These are phyloP conservation scores for Ennomos erosarius DNA, from an alignment of 2,888 invertebrate genomes.

Conservation along the genomic window DNA sequence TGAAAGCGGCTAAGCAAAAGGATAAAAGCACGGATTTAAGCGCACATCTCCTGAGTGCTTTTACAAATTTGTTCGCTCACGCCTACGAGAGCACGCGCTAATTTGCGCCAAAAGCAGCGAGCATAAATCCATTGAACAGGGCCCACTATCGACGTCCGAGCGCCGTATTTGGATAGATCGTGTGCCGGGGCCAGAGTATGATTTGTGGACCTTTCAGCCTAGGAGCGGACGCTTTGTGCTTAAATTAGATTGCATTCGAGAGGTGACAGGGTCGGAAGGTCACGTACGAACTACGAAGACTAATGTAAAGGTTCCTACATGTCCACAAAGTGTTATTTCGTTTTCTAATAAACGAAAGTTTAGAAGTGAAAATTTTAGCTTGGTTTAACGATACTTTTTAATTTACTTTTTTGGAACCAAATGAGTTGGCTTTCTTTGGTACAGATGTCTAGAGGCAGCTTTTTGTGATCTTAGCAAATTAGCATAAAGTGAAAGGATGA, in stretches of 20 bases:
- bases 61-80: constrained; percentile 74
- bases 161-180: constrained; percentile 76
- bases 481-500: too few species aligned
- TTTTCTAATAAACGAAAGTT: too few species aligned
- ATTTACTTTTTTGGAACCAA: too few species aligned
- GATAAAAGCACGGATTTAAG: constrained; percentile 42
- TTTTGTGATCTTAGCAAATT: too few species aligned
- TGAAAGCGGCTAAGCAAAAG: constrained; percentile 36
- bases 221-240: constrained; percentile 40
- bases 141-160: constrained; percentile 65
- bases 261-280: constrained; percentile 43
- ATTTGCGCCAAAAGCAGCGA: constrained; percentile 77
- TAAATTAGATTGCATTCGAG: constrained; percentile 44
- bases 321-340: not conserved
- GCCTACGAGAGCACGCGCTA: constrained; percentile 75
- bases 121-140: constrained; percentile 77
- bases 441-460: too few species aligned
- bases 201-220: constrained; percentile 62
- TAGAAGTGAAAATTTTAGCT: too few species aligned
- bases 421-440: too few species aligned
- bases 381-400: too few species aligned
- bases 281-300: constrained; percentile 26
- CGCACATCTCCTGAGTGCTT: constrained; percentile 45
- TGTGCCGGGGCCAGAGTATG: constrained; percentile 74
- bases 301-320: constrained; percentile 14